Conservation (phyloP, 2,888 invertebrate species). For the Buathra laborator region DNA sequence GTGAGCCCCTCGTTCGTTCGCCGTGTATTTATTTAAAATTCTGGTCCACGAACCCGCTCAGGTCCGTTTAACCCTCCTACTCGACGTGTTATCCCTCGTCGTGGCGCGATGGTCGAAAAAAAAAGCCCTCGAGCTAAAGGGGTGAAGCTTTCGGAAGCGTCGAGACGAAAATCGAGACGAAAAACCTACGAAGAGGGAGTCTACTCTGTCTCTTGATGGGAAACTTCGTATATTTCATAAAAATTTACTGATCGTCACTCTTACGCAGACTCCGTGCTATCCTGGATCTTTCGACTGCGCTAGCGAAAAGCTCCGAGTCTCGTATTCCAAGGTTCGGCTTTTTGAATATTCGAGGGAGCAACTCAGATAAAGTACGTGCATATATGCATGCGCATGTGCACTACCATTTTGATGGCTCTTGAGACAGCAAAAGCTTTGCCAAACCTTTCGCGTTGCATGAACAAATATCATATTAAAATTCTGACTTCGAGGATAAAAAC, state of each 20-base stretch:
- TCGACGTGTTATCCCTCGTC: conserved; percentile 8
- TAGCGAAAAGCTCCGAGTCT: conserved; percentile 8
- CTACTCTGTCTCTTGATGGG: not conserved
- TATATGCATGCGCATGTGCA: conserved; percentile 37
- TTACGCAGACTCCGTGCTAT: not conserved
- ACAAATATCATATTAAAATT: conserved; percentile 58
- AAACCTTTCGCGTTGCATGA: conserved; percentile 37
- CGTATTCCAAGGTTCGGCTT: not conserved
- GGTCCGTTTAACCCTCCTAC: conserved; percentile 24
- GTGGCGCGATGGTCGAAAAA: not conserved
- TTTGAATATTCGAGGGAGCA: conserved; percentile 59
- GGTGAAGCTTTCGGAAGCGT: conserved; percentile 26
- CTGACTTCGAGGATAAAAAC: not conserved
- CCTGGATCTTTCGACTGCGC: not conserved
- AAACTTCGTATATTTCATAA: conserved; percentile 45
- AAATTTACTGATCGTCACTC: conserved; percentile 44
- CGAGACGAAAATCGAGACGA: conserved; percentile 14
- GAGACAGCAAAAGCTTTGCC: conserved; percentile 38
- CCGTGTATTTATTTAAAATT: conserved; percentile 30
- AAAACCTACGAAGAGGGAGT: not conserved
- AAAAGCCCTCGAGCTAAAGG: conserved; percentile 14
- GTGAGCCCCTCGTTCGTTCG: not conserved
- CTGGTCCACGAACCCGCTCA: not conserved
- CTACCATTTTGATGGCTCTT: conserved; percentile 19
- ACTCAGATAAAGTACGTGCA: conserved; percentile 49